A percentile compares a stretch with the other conserved stretches of the same genome.
These are phyloP conservation scores for Actias luna DNA, from an alignment of 2,888 invertebrate genomes.

Conservation along the genomic window DNA sequence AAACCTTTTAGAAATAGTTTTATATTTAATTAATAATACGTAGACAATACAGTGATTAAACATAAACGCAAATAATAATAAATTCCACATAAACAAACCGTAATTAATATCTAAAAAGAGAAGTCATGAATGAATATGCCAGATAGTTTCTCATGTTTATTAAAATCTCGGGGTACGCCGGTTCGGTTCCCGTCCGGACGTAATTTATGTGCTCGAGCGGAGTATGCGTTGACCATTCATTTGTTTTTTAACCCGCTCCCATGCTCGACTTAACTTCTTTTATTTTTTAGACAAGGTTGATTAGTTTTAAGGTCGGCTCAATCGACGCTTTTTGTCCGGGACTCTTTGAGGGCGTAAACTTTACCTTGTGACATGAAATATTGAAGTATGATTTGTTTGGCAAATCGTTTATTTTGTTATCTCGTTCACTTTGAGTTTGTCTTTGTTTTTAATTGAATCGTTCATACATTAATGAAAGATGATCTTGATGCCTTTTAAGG, in stretches of 20 bases:
- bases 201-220: slow-evolving; percentile 72
- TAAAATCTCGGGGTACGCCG: slow-evolving; percentile 66
- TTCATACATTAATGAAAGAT: no score
- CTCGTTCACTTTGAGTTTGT: not conserved
- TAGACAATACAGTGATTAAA: not conserved
- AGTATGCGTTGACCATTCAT: slow-evolving; percentile 64
- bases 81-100: slow-evolving; percentile 64
- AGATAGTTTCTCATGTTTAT: slow-evolving; percentile 74
- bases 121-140: slow-evolving; percentile 71
- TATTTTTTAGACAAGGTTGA: slow-evolving; percentile 72
- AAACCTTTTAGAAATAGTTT: no score
- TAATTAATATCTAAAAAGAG: slow-evolving; percentile 72
- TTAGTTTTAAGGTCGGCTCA: slow-evolving; percentile 76
- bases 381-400: slow-evolving; percentile 9
- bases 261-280: slow-evolving; percentile 50
- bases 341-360: slow-evolving; percentile 30
- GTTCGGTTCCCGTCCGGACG: slow-evolving; percentile 57
- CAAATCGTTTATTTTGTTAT: not conserved
- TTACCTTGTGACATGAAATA: slow-evolving; percentile 43
- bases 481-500: no score
- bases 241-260: slow-evolving; percentile 61
- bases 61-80: not conserved
- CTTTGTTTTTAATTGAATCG: not conserved
- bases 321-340: slow-evolving; percentile 48
- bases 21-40: no score